Evolutionary conservation across 2,888 invertebrate genomes (phyloP).

Genomic region (Mylabris sibirica): DNA sequence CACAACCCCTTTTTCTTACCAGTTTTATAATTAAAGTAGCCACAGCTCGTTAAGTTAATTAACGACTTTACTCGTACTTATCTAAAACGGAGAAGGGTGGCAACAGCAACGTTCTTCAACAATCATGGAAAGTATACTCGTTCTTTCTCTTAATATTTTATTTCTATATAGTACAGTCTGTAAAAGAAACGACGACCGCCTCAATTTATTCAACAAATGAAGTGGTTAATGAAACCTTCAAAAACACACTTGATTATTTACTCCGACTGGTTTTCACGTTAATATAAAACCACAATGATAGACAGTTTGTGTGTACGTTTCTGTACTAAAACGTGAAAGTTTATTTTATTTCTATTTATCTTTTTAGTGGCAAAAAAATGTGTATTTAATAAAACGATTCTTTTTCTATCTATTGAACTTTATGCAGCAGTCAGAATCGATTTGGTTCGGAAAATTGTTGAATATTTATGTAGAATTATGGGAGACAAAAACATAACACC

Average conservation of each 20-base stretch:
- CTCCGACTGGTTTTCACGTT: constrained; percentile 14
- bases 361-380: neutral
- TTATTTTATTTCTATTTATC: neutral
- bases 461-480: neutral
- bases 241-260: constrained; percentile 49
- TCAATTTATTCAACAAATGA: constrained; percentile 49
- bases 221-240: constrained; percentile 49
- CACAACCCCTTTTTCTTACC: constrained; percentile 9
- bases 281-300: neutral
- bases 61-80: constrained; percentile 46
- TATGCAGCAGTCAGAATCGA: neutral
- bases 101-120: constrained; percentile 35
- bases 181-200: constrained; percentile 35
- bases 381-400: neutral
- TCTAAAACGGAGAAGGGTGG: constrained; percentile 30
- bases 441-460: neutral
- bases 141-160: constrained; percentile 42
- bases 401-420: neutral
- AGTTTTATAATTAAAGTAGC: constrained; percentile 45
- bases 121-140: constrained; percentile 36
- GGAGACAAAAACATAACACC: neutral
- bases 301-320: neutral
- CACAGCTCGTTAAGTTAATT: constrained; percentile 53
- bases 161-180: constrained; percentile 36
- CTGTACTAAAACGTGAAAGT: neutral